Evolutionary conservation across 2,888 invertebrate species (phyloP), one percentile per base, ranked within the genome.

Genomic region (Brachyptera risi): DNA sequence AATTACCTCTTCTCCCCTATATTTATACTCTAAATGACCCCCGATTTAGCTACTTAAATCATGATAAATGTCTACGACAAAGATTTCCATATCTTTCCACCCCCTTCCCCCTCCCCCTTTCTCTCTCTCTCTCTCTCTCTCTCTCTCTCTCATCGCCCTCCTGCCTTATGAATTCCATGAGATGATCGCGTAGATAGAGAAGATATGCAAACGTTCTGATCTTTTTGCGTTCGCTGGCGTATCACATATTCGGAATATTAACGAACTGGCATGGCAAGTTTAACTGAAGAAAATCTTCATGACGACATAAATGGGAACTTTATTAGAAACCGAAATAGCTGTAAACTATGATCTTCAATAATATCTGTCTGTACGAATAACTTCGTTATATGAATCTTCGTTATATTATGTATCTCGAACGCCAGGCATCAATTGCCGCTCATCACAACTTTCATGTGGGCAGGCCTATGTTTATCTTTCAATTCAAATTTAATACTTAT

Each of bases 1-100:
- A 44, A 5, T 19, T 21, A 44, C 44, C 11, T 40, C 17, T 40
- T 11, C 11, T 7, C 31, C 31, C 31, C 31, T 31, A 31, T 31
- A n/a, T 44, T 19, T 21, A 44, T n/a, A 44, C 44, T 21, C 11
- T 21, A 44, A 44, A 44, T 44, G 44, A 44, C 54, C 59, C 50
- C 23, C 5, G 42, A 24, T 40, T 24, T 17, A 26, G 51, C 24
- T 54, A 35, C 42, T 54, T 56, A 60, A 60, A 60, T 60, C 60
- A 60, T 56, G 60, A 60, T 60, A 60, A 60, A 60, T 60, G 60
- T 60, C 11, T 49, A 42, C 35, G 4, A 17, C 15, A 44, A 19
- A 44, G 17, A 44, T 44, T 44, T 44, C 44, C 44, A 44, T 44
- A 44, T 19, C 44, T 44, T 11, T 31, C 11, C 21, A 21, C 19